Evolutionary conservation across 2,888 invertebrate species (phyloP).

Genomic region (Lepidochrysops patricia): DNA sequence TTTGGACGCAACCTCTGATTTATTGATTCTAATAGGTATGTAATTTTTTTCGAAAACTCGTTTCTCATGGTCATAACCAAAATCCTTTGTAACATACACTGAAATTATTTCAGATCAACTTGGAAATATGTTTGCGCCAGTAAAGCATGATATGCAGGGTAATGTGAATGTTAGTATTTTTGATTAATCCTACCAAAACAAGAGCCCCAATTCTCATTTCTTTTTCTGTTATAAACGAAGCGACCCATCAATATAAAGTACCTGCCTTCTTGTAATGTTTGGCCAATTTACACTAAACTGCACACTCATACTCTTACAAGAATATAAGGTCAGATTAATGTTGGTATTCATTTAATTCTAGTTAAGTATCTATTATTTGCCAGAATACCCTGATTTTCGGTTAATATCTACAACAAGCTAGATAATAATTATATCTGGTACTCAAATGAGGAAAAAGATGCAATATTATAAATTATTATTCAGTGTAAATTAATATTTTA

Average conservation of each 20-base stretch:
- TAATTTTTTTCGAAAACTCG: constrained; percentile 23
- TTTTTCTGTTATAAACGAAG: too few relatives aligned
- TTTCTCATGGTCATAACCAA: too few relatives aligned
- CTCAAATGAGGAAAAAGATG: not conserved
- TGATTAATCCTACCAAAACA: not conserved
- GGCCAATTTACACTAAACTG: too few relatives aligned
- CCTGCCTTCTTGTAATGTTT: too few relatives aligned
- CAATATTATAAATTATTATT: not conserved
- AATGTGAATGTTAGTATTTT: constrained; percentile 79
- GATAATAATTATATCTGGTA: too few relatives aligned
- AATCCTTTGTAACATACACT: not conserved
- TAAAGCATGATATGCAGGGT: constrained; percentile 84
- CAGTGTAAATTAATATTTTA: not conserved
- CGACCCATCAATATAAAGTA: too few relatives aligned
- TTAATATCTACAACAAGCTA: not conserved
- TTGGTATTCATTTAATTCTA: too few relatives aligned
- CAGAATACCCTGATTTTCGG: too few relatives aligned
- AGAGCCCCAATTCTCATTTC: too few relatives aligned
- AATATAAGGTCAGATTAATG: too few relatives aligned
- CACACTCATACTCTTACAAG: too few relatives aligned
- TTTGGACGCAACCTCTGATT: constrained; percentile 75
- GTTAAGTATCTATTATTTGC: too few relatives aligned
- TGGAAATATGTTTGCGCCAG: constrained; percentile 82
- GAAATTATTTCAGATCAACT: constrained; percentile 77
- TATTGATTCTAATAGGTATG: constrained; percentile 79